A percentile compares a stretch with the other conserved stretches of the same genome.
These are phyloP conservation scores for Acanthacorydalis orientalis DNA, from an alignment of 2,888 invertebrate genomes.

Conservation along the genomic window DNA sequence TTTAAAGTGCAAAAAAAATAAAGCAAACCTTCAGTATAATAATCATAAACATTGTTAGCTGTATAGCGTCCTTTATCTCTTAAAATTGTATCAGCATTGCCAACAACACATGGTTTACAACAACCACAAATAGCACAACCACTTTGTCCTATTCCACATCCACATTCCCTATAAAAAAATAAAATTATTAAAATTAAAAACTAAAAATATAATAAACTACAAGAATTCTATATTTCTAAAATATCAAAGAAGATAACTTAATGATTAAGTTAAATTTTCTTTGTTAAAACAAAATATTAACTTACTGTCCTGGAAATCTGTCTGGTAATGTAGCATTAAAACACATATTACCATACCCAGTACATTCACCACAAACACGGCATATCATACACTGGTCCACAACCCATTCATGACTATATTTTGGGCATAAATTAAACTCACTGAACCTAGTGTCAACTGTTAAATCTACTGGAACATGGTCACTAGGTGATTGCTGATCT, in stretches of 20 bases:
- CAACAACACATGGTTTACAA: conserved; percentile 70
- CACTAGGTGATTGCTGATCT: conserved; percentile 1
- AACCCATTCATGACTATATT: conserved; percentile 62
- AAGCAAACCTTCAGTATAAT: conserved; percentile 1
- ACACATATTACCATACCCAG: conserved; percentile 79
- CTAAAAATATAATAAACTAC: background rate
- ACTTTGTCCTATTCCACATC: conserved; percentile 89
- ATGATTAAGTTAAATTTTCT: too few relatives aligned
- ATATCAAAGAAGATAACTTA: too few relatives aligned
- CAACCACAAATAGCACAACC: conserved; percentile 87
- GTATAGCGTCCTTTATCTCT: conserved; percentile 3
- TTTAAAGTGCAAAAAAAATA: background rate
- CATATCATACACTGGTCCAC: conserved; percentile 78
- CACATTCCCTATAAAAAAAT: conserved; percentile 54
- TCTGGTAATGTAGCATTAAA: conserved; percentile 59
- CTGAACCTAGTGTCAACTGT: conserved; percentile 1
- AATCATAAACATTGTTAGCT: conserved; percentile 1
- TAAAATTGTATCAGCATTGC: conserved; percentile 26
- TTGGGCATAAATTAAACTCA: conserved; percentile 35
- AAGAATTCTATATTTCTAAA: too few relatives aligned
- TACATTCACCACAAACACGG: conserved; percentile 81
- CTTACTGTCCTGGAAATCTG: conserved; percentile 74
- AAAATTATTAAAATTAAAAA: background rate
- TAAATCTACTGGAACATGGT: background rate
- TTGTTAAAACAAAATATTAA: conserved; percentile 15